phyloP scores from a whole-genome alignment of 2,888 invertebrate species.

The Campaea margaritaria region DNA sequence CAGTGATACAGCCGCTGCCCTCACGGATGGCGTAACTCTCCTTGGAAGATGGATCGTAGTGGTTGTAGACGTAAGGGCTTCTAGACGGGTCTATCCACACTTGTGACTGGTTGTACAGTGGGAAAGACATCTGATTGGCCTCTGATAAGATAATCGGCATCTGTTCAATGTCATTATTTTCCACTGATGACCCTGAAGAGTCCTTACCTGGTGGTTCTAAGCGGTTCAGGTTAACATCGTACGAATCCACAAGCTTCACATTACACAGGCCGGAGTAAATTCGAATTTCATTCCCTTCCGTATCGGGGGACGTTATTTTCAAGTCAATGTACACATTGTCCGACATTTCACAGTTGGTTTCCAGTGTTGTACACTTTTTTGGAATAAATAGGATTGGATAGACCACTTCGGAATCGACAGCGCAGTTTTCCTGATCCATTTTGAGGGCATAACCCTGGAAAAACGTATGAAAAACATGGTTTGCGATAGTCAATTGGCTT shows the following conservation, averaged over 20 bases:
- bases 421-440: constrained; percentile 58
- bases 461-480: constrained; percentile 46
- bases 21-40: constrained; percentile 58
- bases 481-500: constrained; percentile 10
- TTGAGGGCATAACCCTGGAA: constrained; percentile 48
- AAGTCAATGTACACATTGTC: constrained; percentile 70
- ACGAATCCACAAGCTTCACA: constrained; percentile 65
- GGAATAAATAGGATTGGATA: constrained; percentile 71
- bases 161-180: constrained; percentile 39
- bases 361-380: constrained; percentile 65
- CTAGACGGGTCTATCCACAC: constrained; percentile 75
- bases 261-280: constrained; percentile 73
- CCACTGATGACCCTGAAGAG: neutral
- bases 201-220: constrained; percentile 27
- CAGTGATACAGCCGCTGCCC: constrained; percentile 57
- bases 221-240: constrained; percentile 45
- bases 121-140: constrained; percentile 48
- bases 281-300: constrained; percentile 62
- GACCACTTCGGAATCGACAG: constrained; percentile 48
- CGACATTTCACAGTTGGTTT: constrained; percentile 60
- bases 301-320: constrained; percentile 65
- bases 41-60: constrained; percentile 53
- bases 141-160: constrained; percentile 56
- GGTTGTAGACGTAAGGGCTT: constrained; percentile 72
- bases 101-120: constrained; percentile 61